A percentile compares a stretch with the other conserved stretches of the same genome.
phyloP scores from a whole-genome alignment of 2,888 invertebrate species.

The Clostera curtula region DNA sequence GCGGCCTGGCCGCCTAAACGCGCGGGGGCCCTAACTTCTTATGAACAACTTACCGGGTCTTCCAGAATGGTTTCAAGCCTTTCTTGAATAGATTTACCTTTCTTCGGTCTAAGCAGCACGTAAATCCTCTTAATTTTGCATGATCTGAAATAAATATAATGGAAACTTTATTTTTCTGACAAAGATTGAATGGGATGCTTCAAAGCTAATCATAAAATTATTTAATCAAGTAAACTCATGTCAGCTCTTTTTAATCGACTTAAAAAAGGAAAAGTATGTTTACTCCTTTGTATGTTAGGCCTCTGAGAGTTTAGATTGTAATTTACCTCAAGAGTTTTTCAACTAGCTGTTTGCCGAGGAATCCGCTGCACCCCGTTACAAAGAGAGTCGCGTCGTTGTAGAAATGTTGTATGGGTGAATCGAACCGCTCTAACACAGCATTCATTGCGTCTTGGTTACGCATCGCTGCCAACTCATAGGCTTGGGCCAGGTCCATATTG shows the following conservation, averaged over 20 bases:
- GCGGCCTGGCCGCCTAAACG: too few species aligned
- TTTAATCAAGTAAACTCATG: background rate
- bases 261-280: too few species aligned
- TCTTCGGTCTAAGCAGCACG: constrained; percentile 23
- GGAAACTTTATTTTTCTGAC: constrained; percentile 30
- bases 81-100: constrained; percentile 16
- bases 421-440: too few species aligned
- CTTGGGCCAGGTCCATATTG: too few species aligned
- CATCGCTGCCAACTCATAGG: too few species aligned
- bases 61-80: constrained; percentile 22
- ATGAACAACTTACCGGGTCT: constrained; percentile 22
- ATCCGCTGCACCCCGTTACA: constrained; percentile 88
- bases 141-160: constrained; percentile 62
- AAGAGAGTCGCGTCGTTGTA: constrained; percentile 75
- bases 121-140: constrained; percentile 22
- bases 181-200: constrained; percentile 1
- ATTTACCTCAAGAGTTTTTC: constrained; percentile 31
- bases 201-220: background rate
- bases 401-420: constrained; percentile 59
- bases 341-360: constrained; percentile 56
- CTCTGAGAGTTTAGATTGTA: too few species aligned
- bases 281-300: too few species aligned
- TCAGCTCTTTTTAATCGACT: too few species aligned
- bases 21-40: too few species aligned
- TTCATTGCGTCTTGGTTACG: too few species aligned